Evolutionary conservation across 1,140 invertebrate genomes (phyloP), one percentile per base, ranked within the genome.

Genomic region (Gonioctena quinquepunctata): DNA sequence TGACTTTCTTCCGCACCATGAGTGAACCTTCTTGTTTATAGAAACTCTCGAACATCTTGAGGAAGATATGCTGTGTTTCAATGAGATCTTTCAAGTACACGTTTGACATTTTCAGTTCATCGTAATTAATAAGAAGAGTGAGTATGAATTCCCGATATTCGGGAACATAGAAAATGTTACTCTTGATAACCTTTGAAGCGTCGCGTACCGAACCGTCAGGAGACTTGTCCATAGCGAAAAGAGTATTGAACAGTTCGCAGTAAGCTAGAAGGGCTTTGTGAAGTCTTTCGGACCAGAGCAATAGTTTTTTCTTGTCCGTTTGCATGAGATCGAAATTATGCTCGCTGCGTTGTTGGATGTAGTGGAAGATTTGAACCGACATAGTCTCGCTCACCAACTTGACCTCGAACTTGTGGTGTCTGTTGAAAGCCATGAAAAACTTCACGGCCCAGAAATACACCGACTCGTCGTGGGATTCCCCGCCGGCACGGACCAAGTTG

Each of bases 371-470:
- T 66, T 92, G 89, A 0, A 94, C 90, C n/a, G 92, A 92, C 87
- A 97, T 89, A 6, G 94, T 96, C 87, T 96, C 94, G 82, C 92
- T 94, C 61, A 98, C 91, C 73, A 95, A 87, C 84, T 96, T 94
- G 71, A 97, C 89, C 84, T 94, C 88, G 79, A 96, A 94, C 77
- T 91, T 91, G 76, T 91, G 88, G 78, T 90, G 86, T 73, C 97
- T 89, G 88, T 97, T 97, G 84, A 99, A 98, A 84, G 97, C 94
- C 95, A 98, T 97, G 83, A 98, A 99, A 85, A 98, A 99, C 80
- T 92, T 90, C 76, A 98, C 86, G 5, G 94, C 90, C 96, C 95
- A 98, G 54, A 98, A 85, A 84, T 98, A 97, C 84, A 97, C 96
- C 6, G 92, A 93, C 79, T 97, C 94, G 85, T 99, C 96, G 80